Base-by-base conservation (phyloP, 2,888 invertebrate genomes). In the Scaptomyza reducta region DNA sequence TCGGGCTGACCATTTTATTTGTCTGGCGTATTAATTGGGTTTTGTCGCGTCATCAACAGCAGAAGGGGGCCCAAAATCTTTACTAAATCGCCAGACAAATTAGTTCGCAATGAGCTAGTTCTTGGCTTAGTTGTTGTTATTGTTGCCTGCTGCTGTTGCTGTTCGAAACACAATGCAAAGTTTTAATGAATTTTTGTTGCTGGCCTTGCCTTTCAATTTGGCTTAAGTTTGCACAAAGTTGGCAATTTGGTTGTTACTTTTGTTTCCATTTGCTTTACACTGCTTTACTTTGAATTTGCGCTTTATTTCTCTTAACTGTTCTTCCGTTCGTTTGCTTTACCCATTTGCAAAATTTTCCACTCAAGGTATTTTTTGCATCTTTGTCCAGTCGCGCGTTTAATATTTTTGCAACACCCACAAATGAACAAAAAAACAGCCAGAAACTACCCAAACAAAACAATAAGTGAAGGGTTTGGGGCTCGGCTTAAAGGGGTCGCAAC, bases 11-110 rank as follows among this genome's bases (percentile, higher is more conserved):
- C 65, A 71, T 83, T 80, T 83, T 88, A 84, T 88, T 87, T 88
- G 88, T 88, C 87, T 88, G 75, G 79, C 79, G 75, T 77, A 87
- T 88, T 87, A 87, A 87, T 87, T 87, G 87, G 88, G 85, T 83
- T 87, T 83, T 79, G 88, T 82, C 87, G 87, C 87, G 87, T 84
- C 87, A 84, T 84, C 82, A 82, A 66, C 74, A 71, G 51, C 42
- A 6, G 13, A n/a, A 16, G 41, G 16, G 45, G 33, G 40, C 35
- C 14, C n/a, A n/a, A 76, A 84, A 76, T 79, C 84, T 81, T 62
- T 76, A 56, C 72, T 62, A 78, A 86, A 86, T 87, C 82, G 79
- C 60, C 65, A 72, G 87, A 87, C 87, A 87, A 84, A 84, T 84
- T 84, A 84, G 87, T 87, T 87, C 53, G 87, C 77, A 74, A 87